Evolutionary conservation across 2,888 invertebrate species (phyloP), one percentile per base, ranked within the genome.

Genomic region (Sinopyrophorus schimmeli): DNA sequence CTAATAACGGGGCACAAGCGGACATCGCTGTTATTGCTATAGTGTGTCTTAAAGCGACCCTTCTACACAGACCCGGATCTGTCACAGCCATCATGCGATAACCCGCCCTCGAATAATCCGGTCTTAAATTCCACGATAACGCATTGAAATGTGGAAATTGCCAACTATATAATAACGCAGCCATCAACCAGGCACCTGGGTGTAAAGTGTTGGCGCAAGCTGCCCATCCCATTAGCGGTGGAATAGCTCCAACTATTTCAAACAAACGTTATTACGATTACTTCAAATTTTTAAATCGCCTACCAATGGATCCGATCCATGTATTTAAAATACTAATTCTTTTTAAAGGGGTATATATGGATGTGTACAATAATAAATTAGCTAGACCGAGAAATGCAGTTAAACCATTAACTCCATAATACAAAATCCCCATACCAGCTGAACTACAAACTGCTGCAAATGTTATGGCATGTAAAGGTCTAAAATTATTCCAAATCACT

Each of bases 131-230:
- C 99, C 99, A 99, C 0, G 96, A 97, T 1, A 99, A 78, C 0
- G 98, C 96, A 76, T 99, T 99, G 74, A 99, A 99, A 74, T 99
- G 99, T 1, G 99, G 99, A 76, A 99, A 99, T 76, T 99, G 99
- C 99, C 99, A 99, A 6, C 95, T 91, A 75, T 90, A 99, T 6
- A 99, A 77, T 7, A 99, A 77, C 0, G 86, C 89, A 21, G 89
- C 93, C 64, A 99, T 81, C 12, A 98, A 77, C 75, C 90, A 83
- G 2, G 94, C 94, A 40, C 94, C 94, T 14, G 85, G 81, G 60
- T 87, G 86, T 24, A 97, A 74, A 1, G 77, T 73, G 27, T 92
- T 91, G 1, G 88, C 81, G 68, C 92, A 92, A 0, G 93, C 97
- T 9, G 89, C 89, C 93, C 96, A 99, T 0, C 99, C 99, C 93